These are phyloP conservation scores for Seriola rivoliana DNA, from an alignment of 2,113 vertebrate species.

Conservation along the genomic window DNA sequence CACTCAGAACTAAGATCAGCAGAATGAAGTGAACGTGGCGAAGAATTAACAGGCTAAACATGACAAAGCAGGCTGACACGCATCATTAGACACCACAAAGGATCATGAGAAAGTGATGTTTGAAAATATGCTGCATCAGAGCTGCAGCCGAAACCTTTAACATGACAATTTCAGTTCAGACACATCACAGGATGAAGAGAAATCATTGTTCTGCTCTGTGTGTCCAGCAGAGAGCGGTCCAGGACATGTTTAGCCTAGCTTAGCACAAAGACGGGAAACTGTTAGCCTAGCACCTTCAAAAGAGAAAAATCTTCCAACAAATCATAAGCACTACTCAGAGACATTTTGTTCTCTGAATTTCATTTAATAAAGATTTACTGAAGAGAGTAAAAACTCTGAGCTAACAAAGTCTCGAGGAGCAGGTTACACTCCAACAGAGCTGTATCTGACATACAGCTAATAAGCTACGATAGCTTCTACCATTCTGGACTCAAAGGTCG, in stretches of 20 bases:
- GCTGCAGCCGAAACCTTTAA: conserved; percentile 4
- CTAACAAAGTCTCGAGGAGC: no score
- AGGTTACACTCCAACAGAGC: no score
- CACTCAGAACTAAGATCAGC: background rate
- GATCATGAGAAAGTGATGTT: background rate
- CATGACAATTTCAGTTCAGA: background rate
- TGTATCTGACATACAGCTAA: no score
- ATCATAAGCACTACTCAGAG: background rate
- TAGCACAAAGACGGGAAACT: conserved; percentile 25
- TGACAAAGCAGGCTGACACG: background rate
- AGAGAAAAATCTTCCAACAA: no score
- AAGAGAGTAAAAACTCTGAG: no score
- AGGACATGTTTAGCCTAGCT: conserved; percentile 16
- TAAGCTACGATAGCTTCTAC: no score
- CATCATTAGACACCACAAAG: background rate
- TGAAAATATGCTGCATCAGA: background rate
- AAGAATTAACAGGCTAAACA: background rate
- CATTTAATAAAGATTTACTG: no score
- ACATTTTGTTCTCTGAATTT: no score
- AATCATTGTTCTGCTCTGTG: no score
- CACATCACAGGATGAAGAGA: background rate
- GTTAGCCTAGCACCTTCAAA: background rate
- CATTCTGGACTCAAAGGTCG: background rate
- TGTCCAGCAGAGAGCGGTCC: no score
- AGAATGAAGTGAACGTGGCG: background rate